Conservation (phyloP, 1,140 invertebrate genomes). For the Camponotus pennsylvanicus region DNA sequence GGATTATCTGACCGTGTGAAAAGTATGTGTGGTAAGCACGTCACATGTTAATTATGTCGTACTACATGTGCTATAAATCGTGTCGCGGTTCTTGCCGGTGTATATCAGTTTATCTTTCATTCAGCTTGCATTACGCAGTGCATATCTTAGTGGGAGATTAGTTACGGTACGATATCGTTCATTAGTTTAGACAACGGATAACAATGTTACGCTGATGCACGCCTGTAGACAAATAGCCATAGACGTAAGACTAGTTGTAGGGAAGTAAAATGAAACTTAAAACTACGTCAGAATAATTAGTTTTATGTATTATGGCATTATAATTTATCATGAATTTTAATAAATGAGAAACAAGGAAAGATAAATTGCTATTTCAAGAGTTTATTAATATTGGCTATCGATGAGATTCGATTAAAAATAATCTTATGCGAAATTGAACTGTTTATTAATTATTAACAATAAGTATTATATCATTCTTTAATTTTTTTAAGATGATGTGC, state of each 20-base stretch:
- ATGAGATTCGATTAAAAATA: background rate
- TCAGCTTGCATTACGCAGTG: background rate
- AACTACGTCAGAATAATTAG: background rate
- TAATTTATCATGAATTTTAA: background rate
- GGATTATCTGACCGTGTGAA: background rate
- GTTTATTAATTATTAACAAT: too few species aligned
- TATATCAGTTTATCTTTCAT: slow-evolving; percentile 10
- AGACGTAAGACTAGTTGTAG: background rate
- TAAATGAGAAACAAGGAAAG: background rate
- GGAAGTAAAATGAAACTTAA: background rate
- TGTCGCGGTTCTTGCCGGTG: background rate
- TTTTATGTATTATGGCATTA: background rate
- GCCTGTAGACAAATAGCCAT: background rate
- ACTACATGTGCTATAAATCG: too few species aligned
- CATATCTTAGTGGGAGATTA: slow-evolving; percentile 36
- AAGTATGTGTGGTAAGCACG: background rate
- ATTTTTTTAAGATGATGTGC: too few species aligned
- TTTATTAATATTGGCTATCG: background rate
- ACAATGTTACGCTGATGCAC: slow-evolving; percentile 18
- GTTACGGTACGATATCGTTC: slow-evolving; percentile 39
- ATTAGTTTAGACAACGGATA: slow-evolving; percentile 41
- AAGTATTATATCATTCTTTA: too few species aligned
- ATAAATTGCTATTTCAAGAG: background rate
- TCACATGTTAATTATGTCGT: slow-evolving; percentile 34
- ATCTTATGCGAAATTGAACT: too few species aligned